These are phyloP conservation scores for Oreochromis spilurus DNA, from an alignment of 2,113 vertebrate species.

Conservation along the genomic window DNA sequence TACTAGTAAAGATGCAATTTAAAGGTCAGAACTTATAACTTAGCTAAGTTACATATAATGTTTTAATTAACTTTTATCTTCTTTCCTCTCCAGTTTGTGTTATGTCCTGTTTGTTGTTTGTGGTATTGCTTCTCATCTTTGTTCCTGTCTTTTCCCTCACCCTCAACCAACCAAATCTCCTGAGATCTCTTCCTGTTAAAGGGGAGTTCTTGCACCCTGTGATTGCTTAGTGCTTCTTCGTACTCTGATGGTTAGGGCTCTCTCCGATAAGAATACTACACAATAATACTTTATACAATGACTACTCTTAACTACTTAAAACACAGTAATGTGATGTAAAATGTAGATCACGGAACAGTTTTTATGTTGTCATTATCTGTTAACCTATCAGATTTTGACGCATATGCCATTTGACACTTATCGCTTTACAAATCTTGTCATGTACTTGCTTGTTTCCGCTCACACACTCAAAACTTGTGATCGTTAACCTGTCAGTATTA, in stretches of 20 bases:
- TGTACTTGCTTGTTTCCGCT: background rate
- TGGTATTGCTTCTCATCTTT: background rate
- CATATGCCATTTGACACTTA: background rate
- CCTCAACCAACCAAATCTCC: background rate
- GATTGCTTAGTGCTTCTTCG: background rate
- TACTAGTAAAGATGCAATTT: background rate
- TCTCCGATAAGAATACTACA: background rate
- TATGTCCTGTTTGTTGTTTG: background rate
- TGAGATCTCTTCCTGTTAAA: background rate
- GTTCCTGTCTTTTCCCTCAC: background rate
- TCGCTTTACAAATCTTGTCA: background rate
- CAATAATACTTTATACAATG: background rate
- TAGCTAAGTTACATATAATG: background rate
- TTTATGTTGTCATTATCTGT: background rate
- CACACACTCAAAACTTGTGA: background rate
- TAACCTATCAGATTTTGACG: background rate
- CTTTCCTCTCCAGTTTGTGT: background rate
- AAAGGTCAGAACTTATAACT: background rate
- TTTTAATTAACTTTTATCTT: background rate
- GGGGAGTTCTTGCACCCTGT: background rate
- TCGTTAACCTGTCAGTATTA: background rate
- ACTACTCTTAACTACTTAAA: background rate
- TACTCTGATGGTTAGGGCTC: background rate
- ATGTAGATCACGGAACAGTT: background rate
- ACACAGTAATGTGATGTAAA: background rate